These are phyloP conservation scores for Ophion ellenae DNA, from an alignment of 2,888 invertebrate species.

Conservation along the genomic window DNA sequence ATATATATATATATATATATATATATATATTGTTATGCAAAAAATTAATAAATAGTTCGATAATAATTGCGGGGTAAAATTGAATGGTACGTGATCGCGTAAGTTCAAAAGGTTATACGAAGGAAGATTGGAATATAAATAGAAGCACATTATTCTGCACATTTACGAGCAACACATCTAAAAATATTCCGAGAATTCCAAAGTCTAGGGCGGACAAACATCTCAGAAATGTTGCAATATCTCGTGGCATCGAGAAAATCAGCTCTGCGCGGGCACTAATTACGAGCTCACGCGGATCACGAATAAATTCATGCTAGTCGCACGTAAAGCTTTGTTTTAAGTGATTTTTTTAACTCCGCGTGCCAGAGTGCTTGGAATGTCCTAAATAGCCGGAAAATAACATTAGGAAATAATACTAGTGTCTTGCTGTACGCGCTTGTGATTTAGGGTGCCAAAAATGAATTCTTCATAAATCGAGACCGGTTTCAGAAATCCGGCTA, in stretches of 20 bases:
- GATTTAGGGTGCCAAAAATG: conserved; percentile 25
- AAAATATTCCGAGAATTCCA: too few relatives aligned
- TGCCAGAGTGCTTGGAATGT: not conserved
- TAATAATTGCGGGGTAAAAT: too few relatives aligned
- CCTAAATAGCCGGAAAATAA: not conserved
- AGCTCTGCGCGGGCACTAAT: not conserved
- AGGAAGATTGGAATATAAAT: too few relatives aligned
- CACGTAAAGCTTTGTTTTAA: not conserved
- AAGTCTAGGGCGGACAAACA: too few relatives aligned
- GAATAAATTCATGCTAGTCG: not conserved
- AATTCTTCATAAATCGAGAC: conserved; percentile 27
- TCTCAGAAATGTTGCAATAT: not conserved
- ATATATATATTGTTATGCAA: too few relatives aligned
- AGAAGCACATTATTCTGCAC: too few relatives aligned
- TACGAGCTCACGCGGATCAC: not conserved
- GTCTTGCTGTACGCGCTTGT: not conserved
- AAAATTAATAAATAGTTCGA: too few relatives aligned
- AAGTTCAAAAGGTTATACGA: too few relatives aligned
- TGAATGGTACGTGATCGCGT: too few relatives aligned
- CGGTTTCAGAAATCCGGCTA: not conserved
- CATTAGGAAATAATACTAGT: not conserved
- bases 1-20: too few relatives aligned
- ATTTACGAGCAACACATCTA: too few relatives aligned
- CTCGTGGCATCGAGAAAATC: not conserved
- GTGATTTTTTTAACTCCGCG: not conserved